A percentile compares a stretch with the other conserved stretches of the same genome.
These are phyloP conservation scores for Drosophila sproati DNA, from an alignment of 1,140 invertebrate species.

Conservation along the genomic window DNA sequence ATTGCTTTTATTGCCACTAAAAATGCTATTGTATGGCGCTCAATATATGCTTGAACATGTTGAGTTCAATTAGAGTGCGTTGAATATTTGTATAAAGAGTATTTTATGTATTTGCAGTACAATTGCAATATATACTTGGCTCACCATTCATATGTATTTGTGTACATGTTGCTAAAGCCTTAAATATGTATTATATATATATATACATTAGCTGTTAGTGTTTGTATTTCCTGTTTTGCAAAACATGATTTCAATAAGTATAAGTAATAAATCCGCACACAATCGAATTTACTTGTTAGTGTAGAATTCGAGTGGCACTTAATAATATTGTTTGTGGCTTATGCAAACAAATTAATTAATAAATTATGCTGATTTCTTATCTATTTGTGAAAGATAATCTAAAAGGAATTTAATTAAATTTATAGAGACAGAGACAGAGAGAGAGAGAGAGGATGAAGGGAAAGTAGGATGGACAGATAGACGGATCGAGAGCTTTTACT, in stretches of 20 bases:
- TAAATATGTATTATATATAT: not conserved
- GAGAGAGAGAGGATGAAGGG: too few species aligned
- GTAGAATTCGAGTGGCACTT: not conserved
- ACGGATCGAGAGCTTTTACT: too few species aligned
- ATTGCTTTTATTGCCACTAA: constrained; percentile 9
- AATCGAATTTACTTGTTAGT: not conserved
- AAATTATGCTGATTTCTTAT: not conserved
- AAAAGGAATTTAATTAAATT: too few species aligned
- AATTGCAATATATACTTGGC: not conserved
- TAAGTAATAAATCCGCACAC: not conserved
- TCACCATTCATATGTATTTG: not conserved
- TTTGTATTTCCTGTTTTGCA: constrained; percentile 1
- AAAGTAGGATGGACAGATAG: too few species aligned
- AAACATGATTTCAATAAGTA: not conserved
- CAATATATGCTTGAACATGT: constrained; percentile 1
- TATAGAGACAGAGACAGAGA: too few species aligned
- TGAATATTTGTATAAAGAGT: not conserved
- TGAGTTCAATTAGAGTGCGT: constrained; percentile 1
- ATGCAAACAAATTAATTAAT: not conserved
- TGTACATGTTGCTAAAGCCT: not conserved
- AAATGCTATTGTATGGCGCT: not conserved
- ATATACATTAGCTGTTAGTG: not conserved
- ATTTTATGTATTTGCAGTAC: not conserved
- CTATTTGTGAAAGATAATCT: too few species aligned
- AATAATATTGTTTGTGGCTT: not conserved